These are phyloP conservation scores for Pachycephus smyrnensis DNA, from an alignment of 2,888 invertebrate genomes.

Conservation along the genomic window DNA sequence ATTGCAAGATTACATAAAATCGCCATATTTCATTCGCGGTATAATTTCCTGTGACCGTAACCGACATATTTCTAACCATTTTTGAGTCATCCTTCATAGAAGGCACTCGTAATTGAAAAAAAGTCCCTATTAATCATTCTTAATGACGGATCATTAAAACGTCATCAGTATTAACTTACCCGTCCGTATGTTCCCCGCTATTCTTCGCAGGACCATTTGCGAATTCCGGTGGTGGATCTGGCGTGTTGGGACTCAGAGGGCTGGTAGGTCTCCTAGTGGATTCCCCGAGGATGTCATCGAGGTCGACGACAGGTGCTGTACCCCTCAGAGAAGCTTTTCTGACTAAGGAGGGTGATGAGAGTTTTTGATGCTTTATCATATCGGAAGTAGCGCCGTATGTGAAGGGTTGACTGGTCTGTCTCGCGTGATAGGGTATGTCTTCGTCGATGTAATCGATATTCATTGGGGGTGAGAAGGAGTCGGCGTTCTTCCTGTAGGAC, in stretches of 20 bases:
- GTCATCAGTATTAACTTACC: slow-evolving; percentile 39
- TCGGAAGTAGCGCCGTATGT: slow-evolving; percentile 83
- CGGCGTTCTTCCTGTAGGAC: slow-evolving; percentile 38
- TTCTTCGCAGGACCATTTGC: slow-evolving; percentile 51
- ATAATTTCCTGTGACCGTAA: background rate
- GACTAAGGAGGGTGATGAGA: slow-evolving; percentile 87
- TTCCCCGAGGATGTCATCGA: slow-evolving; percentile 62
- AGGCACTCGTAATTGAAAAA: background rate
- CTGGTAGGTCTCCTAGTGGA: slow-evolving; percentile 47
- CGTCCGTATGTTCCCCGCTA: slow-evolving; percentile 50
- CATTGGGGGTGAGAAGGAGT: slow-evolving; percentile 57
- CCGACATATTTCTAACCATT: background rate
- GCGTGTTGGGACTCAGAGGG: slow-evolving; percentile 51
- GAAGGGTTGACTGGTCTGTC: slow-evolving; percentile 89
- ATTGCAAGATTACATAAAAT: slow-evolving; percentile 25
- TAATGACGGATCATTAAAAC: background rate
- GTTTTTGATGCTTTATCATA: slow-evolving; percentile 80
- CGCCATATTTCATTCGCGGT: background rate
- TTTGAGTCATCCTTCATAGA: background rate
- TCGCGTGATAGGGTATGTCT: slow-evolving; percentile 91
- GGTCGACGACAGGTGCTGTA: slow-evolving; percentile 56
- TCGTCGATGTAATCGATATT: slow-evolving; percentile 72
- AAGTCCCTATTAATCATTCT: background rate
- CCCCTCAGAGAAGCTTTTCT: slow-evolving; percentile 73
- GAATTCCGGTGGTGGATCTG: slow-evolving; percentile 59